Evolutionary conservation across 1,140 invertebrate species (phyloP).

Genomic region (Atopsyche davidsoni): DNA sequence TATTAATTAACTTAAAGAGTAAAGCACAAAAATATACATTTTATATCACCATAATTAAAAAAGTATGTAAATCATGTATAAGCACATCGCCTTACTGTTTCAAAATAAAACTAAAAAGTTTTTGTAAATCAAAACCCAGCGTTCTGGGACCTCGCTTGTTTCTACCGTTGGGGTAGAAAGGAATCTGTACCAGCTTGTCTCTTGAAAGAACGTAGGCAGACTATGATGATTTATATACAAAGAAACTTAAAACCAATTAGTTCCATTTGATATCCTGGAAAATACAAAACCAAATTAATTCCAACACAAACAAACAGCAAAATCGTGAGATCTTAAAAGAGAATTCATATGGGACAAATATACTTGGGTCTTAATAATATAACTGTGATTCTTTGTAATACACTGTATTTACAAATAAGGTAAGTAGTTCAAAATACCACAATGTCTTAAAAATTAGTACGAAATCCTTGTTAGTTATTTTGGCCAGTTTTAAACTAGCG

Average conservation of each 20-base stretch:
- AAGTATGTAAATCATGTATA: constrained; percentile 21
- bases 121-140: not conserved
- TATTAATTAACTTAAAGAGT: constrained; percentile 19
- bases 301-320: no score
- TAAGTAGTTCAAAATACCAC: no score
- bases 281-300: constrained; percentile 14
- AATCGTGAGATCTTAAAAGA: no score
- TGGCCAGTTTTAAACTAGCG: no score
- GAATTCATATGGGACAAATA: no score
- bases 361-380: no score
- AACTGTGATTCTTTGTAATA: no score
- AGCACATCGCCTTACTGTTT: constrained; percentile 28
- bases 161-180: constrained; percentile 5
- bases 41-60: constrained; percentile 22
- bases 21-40: constrained; percentile 24
- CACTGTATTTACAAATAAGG: no score
- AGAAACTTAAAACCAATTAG: constrained; percentile 22
- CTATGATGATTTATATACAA: constrained; percentile 25
- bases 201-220: constrained; percentile 15
- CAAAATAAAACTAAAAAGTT: not conserved
- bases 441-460: no score
- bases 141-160: not conserved
- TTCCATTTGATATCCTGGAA: constrained; percentile 31
- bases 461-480: no score
- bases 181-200: not conserved